These are phyloP conservation scores for Ammodramus savannarum DNA, from an alignment of 2,113 vertebrate genomes.

Conservation along the genomic window DNA sequence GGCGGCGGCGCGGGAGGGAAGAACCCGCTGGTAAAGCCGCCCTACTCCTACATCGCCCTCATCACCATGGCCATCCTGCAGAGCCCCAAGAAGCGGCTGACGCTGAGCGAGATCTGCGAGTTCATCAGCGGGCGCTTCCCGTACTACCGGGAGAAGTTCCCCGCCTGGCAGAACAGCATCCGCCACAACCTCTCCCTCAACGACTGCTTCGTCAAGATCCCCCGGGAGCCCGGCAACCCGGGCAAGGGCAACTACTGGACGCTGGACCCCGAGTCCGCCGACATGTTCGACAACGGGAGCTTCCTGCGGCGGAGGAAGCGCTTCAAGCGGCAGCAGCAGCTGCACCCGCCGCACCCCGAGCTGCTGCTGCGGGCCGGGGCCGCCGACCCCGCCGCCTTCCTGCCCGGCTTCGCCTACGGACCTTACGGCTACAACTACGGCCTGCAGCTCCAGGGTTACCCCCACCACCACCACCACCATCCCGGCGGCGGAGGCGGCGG, in stretches of 20 bases:
- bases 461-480: slow-evolving; percentile 56
- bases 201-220: slow-evolving; percentile 86
- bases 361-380: slow-evolving; percentile 79
- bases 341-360: slow-evolving; percentile 72
- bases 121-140: slow-evolving; percentile 98
- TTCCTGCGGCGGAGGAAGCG: slow-evolving; percentile 91
- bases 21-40: slow-evolving; percentile 87
- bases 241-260: slow-evolving; percentile 99
- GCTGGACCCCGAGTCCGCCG: slow-evolving; percentile 73
- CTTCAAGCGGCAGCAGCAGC: slow-evolving; percentile 85
- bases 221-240: slow-evolving; percentile 89
- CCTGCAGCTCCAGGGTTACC: slow-evolving; percentile 89
- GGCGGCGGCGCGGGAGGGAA: neutral
- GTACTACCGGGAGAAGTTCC: slow-evolving; percentile 98
- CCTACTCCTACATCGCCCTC: slow-evolving; percentile 95
- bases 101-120: slow-evolving; percentile 96
- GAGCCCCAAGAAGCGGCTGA: slow-evolving; percentile 94
- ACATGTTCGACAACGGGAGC: slow-evolving; percentile 95
- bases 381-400: slow-evolving; percentile 86
- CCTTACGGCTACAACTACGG: slow-evolving; percentile 96
- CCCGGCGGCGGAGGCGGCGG: slow-evolving; percentile 4
- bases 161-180: slow-evolving; percentile 89
- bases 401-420: slow-evolving; percentile 92
- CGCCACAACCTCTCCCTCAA: slow-evolving; percentile 85
- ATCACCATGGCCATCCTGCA: slow-evolving; percentile 98